Percentiles rank a stretch among this genome's conserved stretches.
Conservation (phyloP, 2,113 vertebrate genomes). For the Shinisaurus crocodilurus region DNA sequence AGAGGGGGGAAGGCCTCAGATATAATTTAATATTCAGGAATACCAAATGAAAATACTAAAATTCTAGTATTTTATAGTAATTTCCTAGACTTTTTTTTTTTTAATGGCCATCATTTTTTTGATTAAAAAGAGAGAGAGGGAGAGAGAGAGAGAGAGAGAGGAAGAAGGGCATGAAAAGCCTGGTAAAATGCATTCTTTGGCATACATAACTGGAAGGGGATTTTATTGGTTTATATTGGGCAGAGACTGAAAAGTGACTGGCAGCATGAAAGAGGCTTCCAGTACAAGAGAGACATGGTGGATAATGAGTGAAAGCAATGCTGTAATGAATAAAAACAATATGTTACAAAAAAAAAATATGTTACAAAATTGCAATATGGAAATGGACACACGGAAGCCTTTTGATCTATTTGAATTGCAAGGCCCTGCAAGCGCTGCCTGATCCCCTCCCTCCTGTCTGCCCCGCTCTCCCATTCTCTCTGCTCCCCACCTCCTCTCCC, state of each 20-base stretch:
- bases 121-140: no score
- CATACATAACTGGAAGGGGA: slow-evolving; percentile 17
- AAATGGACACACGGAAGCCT: not conserved
- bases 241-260: not conserved
- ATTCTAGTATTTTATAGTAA: slow-evolving; percentile 66
- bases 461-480: no score
- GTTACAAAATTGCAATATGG: not conserved
- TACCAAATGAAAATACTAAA: slow-evolving; percentile 61
- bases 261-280: not conserved
- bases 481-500: no score
- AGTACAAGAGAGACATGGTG: not conserved
- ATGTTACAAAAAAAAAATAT: no score
- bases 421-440: no score
- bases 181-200: not conserved
- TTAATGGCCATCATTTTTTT: slow-evolving; percentile 52
- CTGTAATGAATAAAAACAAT: not conserved
- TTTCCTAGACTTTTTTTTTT: slow-evolving; percentile 69
- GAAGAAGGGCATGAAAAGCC: slow-evolving; percentile 20
- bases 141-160: not conserved
- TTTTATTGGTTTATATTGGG: not conserved
- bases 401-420: slow-evolving; percentile 28
- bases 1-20: slow-evolving; percentile 38
- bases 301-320: not conserved
- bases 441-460: no score
- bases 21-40: slow-evolving; percentile 43